Conservation (phyloP, 2,797 vertebrate species). For the Rhynchonycteris naso region DNA sequence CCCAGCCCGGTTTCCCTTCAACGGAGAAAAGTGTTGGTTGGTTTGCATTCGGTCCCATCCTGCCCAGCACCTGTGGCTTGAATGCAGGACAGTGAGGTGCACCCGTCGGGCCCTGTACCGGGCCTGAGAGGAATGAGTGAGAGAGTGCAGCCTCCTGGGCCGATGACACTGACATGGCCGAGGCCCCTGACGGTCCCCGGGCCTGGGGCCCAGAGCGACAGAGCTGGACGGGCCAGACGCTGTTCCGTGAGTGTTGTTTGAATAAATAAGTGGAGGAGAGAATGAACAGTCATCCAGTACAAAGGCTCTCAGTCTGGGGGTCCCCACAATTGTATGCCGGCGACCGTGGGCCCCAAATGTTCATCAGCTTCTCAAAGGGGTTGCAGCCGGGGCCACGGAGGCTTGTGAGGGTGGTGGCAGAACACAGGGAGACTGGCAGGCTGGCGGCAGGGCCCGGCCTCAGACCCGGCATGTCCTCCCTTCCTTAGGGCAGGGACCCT, state of each 20-base stretch:
- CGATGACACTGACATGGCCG: rapidly evolving
- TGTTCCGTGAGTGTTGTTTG: background rate
- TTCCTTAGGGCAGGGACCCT: no score
- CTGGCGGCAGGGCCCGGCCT: background rate
- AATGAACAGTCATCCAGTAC: rapidly evolving
- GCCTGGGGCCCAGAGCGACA: background rate
- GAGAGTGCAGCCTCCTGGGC: rapidly evolving
- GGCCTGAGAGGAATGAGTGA: background rate
- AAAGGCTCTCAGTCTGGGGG: background rate
- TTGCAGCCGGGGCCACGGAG: rapidly evolving
- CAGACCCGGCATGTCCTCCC: background rate
- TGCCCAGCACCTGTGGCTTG: background rate
- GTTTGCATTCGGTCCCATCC: no score
- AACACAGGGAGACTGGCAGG: rapidly evolving
- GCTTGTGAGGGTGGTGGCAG: background rate
- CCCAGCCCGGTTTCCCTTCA: background rate
- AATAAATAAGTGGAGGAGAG: no score
- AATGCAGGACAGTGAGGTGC: rapidly evolving
- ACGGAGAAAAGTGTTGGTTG: no score
- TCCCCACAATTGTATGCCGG: background rate
- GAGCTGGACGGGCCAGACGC: no score
- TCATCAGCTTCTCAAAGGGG: background rate
- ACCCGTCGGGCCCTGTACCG: rapidly evolving
- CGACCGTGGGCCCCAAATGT: background rate
- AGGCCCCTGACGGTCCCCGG: background rate